A percentile compares a stretch with the other conserved stretches of the same genome.
These are phyloP conservation scores for Oreohelix idahoensis DNA, from an alignment of 1,140 invertebrate species.

Conservation along the genomic window DNA sequence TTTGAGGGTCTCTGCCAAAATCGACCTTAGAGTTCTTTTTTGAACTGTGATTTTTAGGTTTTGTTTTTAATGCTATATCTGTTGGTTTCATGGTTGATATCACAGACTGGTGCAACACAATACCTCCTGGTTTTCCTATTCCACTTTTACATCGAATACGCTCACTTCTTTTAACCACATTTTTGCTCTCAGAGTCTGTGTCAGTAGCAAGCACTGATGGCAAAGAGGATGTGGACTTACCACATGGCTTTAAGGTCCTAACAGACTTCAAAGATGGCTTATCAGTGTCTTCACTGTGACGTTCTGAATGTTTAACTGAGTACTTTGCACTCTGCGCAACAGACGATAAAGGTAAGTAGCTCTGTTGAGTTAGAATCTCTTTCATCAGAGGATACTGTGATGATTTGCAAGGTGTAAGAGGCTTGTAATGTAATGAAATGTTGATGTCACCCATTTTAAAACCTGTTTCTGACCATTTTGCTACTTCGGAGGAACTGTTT, in stretches of 20 bases:
- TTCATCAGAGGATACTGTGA: slow-evolving; percentile 26
- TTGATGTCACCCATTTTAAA: not conserved
- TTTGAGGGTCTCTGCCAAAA: not conserved
- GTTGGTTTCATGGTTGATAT: slow-evolving; percentile 24
- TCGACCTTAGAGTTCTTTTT: not conserved
- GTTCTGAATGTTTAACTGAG: not conserved
- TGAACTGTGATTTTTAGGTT: not conserved
- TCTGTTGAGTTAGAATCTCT: slow-evolving; percentile 21
- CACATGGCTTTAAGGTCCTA: not conserved
- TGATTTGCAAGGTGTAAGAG: not conserved
- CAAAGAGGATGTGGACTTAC: not conserved
- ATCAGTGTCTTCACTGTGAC: not conserved
- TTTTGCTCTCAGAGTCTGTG: not conserved
- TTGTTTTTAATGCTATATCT: not conserved
- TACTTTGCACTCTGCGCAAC: not conserved
- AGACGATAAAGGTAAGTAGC: not conserved
- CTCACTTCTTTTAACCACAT: slow-evolving; percentile 25
- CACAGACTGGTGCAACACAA: not conserved
- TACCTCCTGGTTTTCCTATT: not conserved
- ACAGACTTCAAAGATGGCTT: not conserved
- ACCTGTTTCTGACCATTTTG: not conserved
- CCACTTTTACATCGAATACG: slow-evolving; percentile 18
- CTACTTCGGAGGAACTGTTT: not conserved
- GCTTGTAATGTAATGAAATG: not conserved
- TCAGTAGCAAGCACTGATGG: not conserved